A percentile compares a stretch with the other conserved stretches of the same genome.
Conservation (phyloP, 2,113 vertebrate genomes). For the Trematomus loennbergii region DNA sequence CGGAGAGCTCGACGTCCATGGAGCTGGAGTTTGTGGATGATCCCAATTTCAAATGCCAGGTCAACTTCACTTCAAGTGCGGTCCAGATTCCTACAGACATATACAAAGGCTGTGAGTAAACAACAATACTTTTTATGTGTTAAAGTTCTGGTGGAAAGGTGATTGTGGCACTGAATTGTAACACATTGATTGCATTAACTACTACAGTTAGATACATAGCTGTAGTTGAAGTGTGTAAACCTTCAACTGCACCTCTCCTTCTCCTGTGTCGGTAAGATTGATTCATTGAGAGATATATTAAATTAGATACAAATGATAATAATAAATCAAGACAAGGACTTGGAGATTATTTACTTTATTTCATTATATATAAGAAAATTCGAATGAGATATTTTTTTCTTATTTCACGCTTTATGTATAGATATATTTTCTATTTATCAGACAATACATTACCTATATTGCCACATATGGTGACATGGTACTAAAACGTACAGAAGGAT, state of each 20-base stretch:
- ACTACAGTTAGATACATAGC: neutral
- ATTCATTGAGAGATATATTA: neutral
- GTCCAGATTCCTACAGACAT: constrained; percentile 99
- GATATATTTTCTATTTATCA: no score
- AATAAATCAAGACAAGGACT: neutral
- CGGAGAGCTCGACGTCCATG: constrained; percentile 87
- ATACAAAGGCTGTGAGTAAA: constrained; percentile 99
- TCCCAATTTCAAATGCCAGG: constrained; percentile 95
- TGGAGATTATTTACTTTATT: no score
- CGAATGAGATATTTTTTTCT: neutral
- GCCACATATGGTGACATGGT: no score
- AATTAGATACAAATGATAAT: no score
- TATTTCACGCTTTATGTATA: neutral
- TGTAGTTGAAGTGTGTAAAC: no score
- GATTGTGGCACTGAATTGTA: neutral
- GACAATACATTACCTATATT: no score
- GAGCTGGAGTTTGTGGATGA: constrained; percentile 95
- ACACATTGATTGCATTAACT: neutral
- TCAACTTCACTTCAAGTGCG: constrained; percentile 96
- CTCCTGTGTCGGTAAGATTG: no score
- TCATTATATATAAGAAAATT: no score
- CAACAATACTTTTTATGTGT: neutral
- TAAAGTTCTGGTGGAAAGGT: neutral
- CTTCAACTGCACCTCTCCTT: no score
- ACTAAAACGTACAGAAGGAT: no score